phyloP scores from a whole-genome alignment of 2,113 vertebrate genomes.

The Hemiscyllium ocellatum region DNA sequence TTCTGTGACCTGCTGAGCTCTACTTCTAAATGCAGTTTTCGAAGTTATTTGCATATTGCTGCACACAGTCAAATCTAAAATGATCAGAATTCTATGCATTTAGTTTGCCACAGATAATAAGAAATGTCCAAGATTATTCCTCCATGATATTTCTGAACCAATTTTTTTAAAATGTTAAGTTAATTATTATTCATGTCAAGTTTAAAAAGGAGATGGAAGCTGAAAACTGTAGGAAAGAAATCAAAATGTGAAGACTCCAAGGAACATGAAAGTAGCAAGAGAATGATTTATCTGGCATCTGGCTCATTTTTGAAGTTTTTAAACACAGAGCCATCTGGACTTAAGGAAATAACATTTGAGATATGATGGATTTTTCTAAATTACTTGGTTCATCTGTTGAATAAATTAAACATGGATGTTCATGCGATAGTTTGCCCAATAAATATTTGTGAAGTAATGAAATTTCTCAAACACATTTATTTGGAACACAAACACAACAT shows the following conservation, averaged over 20 bases:
- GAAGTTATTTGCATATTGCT: constrained; percentile 10
- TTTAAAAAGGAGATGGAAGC: not conserved
- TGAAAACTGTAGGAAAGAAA: constrained; percentile 10
- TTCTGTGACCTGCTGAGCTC: constrained; percentile 26
- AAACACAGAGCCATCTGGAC: constrained; percentile 7
- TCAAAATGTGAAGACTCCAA: not conserved
- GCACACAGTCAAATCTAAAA: constrained; percentile 1
- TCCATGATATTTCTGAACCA: not conserved
- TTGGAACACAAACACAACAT: not conserved
- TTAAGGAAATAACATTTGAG: constrained; percentile 25
- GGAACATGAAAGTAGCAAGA: constrained; percentile 21
- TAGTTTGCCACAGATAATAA: not conserved
- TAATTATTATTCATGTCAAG: not conserved
- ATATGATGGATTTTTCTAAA: constrained; percentile 8
- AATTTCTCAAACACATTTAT: not conserved
- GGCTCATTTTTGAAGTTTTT: constrained; percentile 22
- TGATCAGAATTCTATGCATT: not conserved
- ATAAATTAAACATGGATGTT: constrained; percentile 19
- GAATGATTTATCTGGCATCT: not conserved
- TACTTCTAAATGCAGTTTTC: constrained; percentile 5
- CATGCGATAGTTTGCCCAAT: not conserved
- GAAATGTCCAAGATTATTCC: not conserved
- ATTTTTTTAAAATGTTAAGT: not conserved
- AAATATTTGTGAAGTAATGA: constrained; percentile 4
- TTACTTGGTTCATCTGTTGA: constrained; percentile 10